These are phyloP conservation scores for Drosophila borborema DNA, from an alignment of 2,888 invertebrate genomes.

Conservation along the genomic window DNA sequence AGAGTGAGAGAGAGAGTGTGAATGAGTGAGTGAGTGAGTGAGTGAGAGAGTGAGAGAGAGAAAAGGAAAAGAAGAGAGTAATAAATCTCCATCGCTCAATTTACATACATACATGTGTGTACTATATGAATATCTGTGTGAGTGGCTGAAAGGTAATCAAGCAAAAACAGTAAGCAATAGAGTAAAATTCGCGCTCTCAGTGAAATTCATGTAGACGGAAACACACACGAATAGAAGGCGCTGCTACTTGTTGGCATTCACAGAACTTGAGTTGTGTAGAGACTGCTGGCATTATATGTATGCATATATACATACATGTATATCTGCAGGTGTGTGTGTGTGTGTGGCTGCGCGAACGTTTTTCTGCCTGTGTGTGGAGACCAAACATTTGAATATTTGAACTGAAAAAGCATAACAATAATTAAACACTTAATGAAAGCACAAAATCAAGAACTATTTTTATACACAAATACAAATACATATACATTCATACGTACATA, in stretches of 20 bases:
- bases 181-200: conserved; percentile 25
- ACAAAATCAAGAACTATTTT: background rate
- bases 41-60: conserved; percentile 6
- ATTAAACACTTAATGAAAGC: conserved; percentile 15
- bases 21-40: background rate
- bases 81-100: conserved; percentile 3
- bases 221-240: background rate
- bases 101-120: too few relatives aligned
- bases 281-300: too few relatives aligned
- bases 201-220: conserved; percentile 7
- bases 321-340: background rate
- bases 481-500: background rate
- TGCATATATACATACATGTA: too few relatives aligned
- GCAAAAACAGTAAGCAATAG: conserved; percentile 48
- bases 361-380: background rate
- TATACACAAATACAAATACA: too few relatives aligned
- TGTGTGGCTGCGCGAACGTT: background rate
- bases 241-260: conserved; percentile 18
- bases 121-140: background rate
- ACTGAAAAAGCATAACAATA: conserved; percentile 24
- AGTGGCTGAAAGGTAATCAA: conserved; percentile 32
- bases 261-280: conserved; percentile 14
- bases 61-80: conserved; percentile 9
- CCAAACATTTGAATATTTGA: background rate
- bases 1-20: conserved; percentile 2